A percentile compares a stretch with the other conserved stretches of the same genome.
These are phyloP conservation scores for Eurytoma adleriae DNA, from an alignment of 2,888 invertebrate genomes.

Conservation along the genomic window DNA sequence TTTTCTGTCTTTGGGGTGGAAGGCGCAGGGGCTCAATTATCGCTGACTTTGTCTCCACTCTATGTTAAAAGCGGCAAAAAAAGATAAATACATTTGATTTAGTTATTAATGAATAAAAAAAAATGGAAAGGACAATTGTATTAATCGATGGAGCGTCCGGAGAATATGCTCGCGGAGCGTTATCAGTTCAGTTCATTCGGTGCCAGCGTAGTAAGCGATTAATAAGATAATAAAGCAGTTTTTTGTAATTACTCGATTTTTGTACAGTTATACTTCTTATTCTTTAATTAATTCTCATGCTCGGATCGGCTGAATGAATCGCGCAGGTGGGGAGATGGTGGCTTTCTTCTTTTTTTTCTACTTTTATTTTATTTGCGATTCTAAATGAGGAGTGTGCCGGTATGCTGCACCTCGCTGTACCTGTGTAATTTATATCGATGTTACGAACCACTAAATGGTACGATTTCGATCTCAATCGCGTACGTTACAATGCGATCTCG, in stretches of 20 bases:
- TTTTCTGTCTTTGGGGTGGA: conserved; percentile 58
- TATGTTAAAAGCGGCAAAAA: conserved; percentile 57
- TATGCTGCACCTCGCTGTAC: conserved; percentile 58
- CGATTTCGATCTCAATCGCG: conserved; percentile 57
- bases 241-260: conserved; percentile 59
- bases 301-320: conserved; percentile 58
- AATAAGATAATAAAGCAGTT: conserved; percentile 54
- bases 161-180: conserved; percentile 61
- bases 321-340: conserved; percentile 58
- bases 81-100: conserved; percentile 58
- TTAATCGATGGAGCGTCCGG: conserved; percentile 53
- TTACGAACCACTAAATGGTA: conserved; percentile 56
- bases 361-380: conserved; percentile 57
- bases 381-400: conserved; percentile 54
- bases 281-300: conserved; percentile 57
- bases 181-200: conserved; percentile 69
- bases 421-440: conserved; percentile 59
- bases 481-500: conserved; percentile 56
- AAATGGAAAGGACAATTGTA: conserved; percentile 58
- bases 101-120: conserved; percentile 55
- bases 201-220: conserved; percentile 64
- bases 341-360: conserved; percentile 56
- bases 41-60: conserved; percentile 59
- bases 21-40: conserved; percentile 59
- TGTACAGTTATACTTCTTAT: conserved; percentile 57